Evolutionary conservation across 2,797 vertebrate genomes (phyloP).

Genomic region (Paguma larvata): DNA sequence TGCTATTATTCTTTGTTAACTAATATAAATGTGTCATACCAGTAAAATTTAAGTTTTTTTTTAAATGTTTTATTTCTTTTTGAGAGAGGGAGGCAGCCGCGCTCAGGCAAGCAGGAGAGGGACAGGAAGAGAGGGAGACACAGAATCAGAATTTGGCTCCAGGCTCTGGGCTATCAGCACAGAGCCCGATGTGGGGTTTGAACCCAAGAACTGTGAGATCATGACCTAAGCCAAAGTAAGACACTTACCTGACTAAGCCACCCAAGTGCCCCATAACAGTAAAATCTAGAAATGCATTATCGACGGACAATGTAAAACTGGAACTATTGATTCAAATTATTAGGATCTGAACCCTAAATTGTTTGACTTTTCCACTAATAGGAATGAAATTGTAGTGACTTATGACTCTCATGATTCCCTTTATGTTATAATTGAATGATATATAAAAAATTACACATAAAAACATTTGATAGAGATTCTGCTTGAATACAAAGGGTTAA

Average conservation of each 20-base stretch:
- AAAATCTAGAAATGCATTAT: conserved; percentile 20
- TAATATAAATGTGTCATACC: not conserved
- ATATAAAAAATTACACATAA: not conserved
- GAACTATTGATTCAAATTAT: not conserved
- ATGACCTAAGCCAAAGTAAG: too few relatives aligned
- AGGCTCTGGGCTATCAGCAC: too few relatives aligned
- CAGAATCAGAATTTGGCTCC: too few relatives aligned
- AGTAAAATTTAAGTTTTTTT: not conserved
- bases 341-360: not conserved
- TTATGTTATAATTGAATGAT: not conserved
- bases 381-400: not conserved
- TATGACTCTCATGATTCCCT: not conserved
- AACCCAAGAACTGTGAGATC: too few relatives aligned
- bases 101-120: too few relatives aligned
- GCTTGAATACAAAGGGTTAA: not conserved
- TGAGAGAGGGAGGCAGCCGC: too few relatives aligned
- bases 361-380: conserved; percentile 39
- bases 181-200: too few relatives aligned
- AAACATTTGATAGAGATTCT: not conserved
- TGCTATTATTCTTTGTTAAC: not conserved
- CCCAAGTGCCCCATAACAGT: not conserved
- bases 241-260: too few relatives aligned
- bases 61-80: too few relatives aligned
- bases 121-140: too few relatives aligned
- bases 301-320: not conserved